Conservation (phyloP, 2,113 vertebrate species). For the Nannospalax galili region DNA sequence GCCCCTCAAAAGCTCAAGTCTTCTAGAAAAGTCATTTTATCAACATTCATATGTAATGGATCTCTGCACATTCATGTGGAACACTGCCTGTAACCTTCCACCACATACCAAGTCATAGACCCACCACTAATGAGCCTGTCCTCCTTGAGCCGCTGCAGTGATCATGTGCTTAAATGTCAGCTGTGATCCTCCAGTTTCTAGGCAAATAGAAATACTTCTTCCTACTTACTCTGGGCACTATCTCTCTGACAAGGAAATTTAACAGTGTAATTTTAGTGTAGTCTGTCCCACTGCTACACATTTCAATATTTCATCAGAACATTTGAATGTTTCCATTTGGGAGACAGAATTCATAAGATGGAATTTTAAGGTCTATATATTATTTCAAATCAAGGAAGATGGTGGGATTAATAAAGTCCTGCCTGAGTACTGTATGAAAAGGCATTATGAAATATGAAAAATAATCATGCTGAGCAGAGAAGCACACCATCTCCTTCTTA, state of each 20-base stretch:
- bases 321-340: slow-evolving; percentile 54
- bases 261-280: slow-evolving; percentile 54
- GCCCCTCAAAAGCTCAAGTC: neutral
- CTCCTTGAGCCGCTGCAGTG: neutral
- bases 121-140: neutral
- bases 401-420: neutral
- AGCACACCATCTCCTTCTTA: neutral
- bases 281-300: neutral
- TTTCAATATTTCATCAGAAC: slow-evolving; percentile 66
- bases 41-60: neutral
- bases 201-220: neutral
- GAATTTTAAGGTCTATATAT: neutral
- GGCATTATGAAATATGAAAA: neutral
- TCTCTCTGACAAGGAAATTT: slow-evolving; percentile 40
- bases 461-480: neutral
- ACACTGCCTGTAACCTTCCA: slow-evolving; percentile 38
- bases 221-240: neutral
- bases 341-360: slow-evolving; percentile 51
- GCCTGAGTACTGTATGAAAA: neutral
- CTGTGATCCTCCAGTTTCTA: slow-evolving; percentile 43
- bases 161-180: neutral
- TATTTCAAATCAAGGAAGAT: slow-evolving; percentile 41
- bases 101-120: neutral
- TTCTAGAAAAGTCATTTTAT: neutral
- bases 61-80: slow-evolving; percentile 37